A percentile compares a stretch with the other conserved stretches of the same genome.
Evolutionary conservation across 30 jellyfish, hydroid and myxozoan species (phyloP).

Genomic region (Hydra vulgaris): DNA sequence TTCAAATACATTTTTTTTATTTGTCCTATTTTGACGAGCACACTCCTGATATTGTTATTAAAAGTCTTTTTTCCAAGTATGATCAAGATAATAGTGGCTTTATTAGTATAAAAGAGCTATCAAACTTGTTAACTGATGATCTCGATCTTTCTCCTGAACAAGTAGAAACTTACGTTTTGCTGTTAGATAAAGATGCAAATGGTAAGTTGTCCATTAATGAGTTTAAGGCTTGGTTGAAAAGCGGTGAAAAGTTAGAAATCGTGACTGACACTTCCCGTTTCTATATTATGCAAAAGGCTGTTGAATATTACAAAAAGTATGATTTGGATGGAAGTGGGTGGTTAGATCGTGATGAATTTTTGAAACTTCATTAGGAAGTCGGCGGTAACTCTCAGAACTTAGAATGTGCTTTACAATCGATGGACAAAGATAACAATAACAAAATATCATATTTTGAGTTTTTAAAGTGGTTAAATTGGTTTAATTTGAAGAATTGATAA

Average conservation of each 20-base stretch:
- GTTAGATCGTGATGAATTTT: slow-evolving; percentile 27
- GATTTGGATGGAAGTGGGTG: slow-evolving; percentile 33
- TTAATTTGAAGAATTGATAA: slow-evolving; percentile 12
- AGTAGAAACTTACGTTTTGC: slow-evolving; percentile 27
- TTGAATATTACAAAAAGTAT: slow-evolving; percentile 18
- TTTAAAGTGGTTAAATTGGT: slow-evolving; percentile 37
- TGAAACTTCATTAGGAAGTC: slow-evolving; percentile 20
- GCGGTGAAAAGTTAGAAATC: slow-evolving; percentile 22
- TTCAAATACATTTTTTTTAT: too few relatives aligned
- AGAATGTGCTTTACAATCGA: slow-evolving; percentile 25
- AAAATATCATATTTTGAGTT: slow-evolving; percentile 32
- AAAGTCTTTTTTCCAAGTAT: slow-evolving; percentile 27
- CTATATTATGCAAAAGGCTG: slow-evolving; percentile 31
- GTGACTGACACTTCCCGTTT: slow-evolving; percentile 23
- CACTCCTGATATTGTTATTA: slow-evolving; percentile 37
- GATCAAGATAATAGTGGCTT: slow-evolving; percentile 36
- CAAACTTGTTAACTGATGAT: slow-evolving; percentile 8
- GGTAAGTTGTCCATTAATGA: slow-evolving; percentile 35
- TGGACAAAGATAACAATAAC: slow-evolving; percentile 28
- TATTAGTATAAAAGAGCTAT: slow-evolving; percentile 3
- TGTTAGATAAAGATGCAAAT: slow-evolving; percentile 35
- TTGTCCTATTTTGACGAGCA: slow-evolving; percentile 28
- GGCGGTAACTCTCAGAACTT: slow-evolving; percentile 23
- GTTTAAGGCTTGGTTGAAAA: slow-evolving; percentile 30
- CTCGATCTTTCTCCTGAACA: slow-evolving; percentile 30